Conservation (phyloP, 2,888 invertebrate genomes). For the Mythimna ferrago region DNA sequence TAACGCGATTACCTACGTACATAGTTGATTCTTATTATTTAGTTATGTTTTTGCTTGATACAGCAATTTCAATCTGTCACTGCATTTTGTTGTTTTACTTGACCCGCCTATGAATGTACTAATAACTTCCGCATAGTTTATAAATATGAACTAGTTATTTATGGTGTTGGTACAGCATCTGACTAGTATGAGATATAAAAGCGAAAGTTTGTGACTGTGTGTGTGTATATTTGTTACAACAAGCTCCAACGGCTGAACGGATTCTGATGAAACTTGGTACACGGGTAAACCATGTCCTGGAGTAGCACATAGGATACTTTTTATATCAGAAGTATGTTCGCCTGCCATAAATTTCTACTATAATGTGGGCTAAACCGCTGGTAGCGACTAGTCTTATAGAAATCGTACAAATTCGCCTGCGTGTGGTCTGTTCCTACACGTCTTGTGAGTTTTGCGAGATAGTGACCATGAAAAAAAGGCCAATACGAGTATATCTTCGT, state of each 20-base stretch:
- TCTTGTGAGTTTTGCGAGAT: background rate
- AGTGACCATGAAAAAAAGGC: background rate
- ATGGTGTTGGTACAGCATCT: background rate
- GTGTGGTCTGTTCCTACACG: background rate
- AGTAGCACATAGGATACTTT: too few relatives aligned
- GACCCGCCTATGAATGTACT: background rate
- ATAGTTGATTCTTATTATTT: slow-evolving; percentile 14
- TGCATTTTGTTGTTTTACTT: background rate
- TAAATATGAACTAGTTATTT: background rate
- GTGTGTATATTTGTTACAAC: too few relatives aligned
- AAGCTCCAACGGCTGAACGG: too few relatives aligned
- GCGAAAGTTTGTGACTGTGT: too few relatives aligned
- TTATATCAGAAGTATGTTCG: too few relatives aligned
- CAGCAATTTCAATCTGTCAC: slow-evolving; percentile 14
- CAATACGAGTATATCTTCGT: background rate
- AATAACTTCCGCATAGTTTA: background rate
- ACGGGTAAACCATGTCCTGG: too few relatives aligned
- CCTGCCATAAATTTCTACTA: too few relatives aligned
- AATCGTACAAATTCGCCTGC: too few relatives aligned
- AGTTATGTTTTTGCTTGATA: slow-evolving; percentile 6
- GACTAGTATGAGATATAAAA: too few relatives aligned
- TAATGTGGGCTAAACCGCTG: too few relatives aligned
- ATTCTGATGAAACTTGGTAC: too few relatives aligned
- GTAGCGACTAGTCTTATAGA: too few relatives aligned
- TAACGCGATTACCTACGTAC: slow-evolving; percentile 10